These are phyloP conservation scores for Pelodytes ibericus DNA, from an alignment of 2,797 vertebrate genomes.

Conservation along the genomic window DNA sequence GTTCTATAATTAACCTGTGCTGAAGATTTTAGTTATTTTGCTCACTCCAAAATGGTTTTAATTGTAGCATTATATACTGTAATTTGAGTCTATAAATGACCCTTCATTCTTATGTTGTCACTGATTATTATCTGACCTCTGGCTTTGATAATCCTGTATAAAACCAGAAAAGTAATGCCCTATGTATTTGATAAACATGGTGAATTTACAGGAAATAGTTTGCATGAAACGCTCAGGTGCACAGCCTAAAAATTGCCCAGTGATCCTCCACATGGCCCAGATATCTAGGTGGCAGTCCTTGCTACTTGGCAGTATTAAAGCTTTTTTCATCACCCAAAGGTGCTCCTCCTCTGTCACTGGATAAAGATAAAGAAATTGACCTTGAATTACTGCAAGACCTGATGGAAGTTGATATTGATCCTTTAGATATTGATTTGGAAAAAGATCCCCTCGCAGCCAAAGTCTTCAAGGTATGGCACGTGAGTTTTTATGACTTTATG, in stretches of 20 bases:
- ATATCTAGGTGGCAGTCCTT: conserved; percentile 63
- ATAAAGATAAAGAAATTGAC: conserved; percentile 99
- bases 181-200: too few species aligned
- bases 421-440: conserved; percentile 99
- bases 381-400: conserved; percentile 98
- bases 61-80: too few species aligned
- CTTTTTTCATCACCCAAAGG: conserved; percentile 81
- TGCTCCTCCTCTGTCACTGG: conserved; percentile 94
- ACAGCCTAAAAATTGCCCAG: conserved; percentile 64
- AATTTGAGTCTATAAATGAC: too few species aligned
- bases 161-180: too few species aligned
- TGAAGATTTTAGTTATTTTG: too few species aligned
- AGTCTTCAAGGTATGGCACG: conserved; percentile 93
- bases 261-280: conserved; percentile 55
- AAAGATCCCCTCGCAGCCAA: conserved; percentile 99
- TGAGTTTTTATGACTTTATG: conserved; percentile 28
- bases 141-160: too few species aligned
- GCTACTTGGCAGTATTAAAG: conserved; percentile 74
- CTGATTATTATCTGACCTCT: too few species aligned
- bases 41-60: too few species aligned
- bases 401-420: conserved; percentile 99
- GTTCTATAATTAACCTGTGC: too few species aligned
- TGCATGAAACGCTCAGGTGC: conserved; percentile 33
- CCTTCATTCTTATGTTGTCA: too few species aligned
- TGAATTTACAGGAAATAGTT: too few species aligned